Base-by-base conservation (phyloP, 2,113 vertebrate species). In the Girardinichthys multiradiatus region DNA sequence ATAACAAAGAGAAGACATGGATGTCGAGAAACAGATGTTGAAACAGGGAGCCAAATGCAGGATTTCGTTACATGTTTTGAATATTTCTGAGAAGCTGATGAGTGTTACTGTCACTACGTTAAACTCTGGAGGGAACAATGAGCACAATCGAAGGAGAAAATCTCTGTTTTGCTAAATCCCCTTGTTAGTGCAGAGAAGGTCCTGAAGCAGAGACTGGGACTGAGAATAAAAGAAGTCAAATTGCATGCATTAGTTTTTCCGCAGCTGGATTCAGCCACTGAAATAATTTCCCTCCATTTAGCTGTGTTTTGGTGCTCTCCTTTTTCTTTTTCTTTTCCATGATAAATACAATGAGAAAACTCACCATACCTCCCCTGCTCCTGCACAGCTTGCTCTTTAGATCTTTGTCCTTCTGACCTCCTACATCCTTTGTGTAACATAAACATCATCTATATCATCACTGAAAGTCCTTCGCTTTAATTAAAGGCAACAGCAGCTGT, bases 241-340 rank as follows among this genome's bases (percentile, higher is more conserved):
- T n/a, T 63, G 45, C 39, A 82, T 80, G 76, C 80, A 72, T 62
- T 86, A 74, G 64, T 79, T 84, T 83, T 69, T 90, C 83, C 79
- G 84, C 77, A 79, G 79, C 82, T 79, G 84, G 73, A 61, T 66
- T 66, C 69, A 76, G 73, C 6, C 57, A 67, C 60, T 2, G 28
- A 28, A 21, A 10, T 63, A 31, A 27, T 15, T 58, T 3, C 9
- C 76, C 84, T 81, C 64, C 68, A 79, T 71, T 77, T 84, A 74
- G 80, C 68, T 76, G 4, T n/a, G 72, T 76, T 51, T 48, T 67
- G 37, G 29, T 77, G 11, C n/a, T 58, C 70, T 67, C 45, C 28
- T 71, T 12, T 48, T 39, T 58, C 17, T 76, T 65, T 64, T 3
- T 1, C 35, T 71, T 64, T 69, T 76, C 64, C 71, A 39, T 30